A percentile compares a stretch with the other conserved stretches of the same genome.
Conservation (phyloP, 2,113 vertebrate species). For the Sylvilagus bachmani region DNA sequence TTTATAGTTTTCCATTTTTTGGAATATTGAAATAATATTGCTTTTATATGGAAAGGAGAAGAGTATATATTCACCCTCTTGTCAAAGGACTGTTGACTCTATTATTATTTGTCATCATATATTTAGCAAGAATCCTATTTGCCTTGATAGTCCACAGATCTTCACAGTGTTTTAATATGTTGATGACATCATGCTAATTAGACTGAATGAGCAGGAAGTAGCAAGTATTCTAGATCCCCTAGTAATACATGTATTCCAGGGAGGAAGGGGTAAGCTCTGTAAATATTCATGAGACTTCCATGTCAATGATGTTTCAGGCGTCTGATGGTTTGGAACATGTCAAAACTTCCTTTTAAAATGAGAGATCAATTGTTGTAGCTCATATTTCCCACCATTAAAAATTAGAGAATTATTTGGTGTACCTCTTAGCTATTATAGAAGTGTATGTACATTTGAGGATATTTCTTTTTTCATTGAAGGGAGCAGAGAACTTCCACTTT, state of each 20-base stretch:
- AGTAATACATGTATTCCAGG: not conserved
- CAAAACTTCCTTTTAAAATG: not conserved
- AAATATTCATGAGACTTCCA: not conserved
- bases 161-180: not conserved
- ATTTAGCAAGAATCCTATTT: not conserved
- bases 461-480: not conserved
- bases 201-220: not conserved
- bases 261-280: not conserved
- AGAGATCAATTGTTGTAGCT: not conserved
- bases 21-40: not conserved
- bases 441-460: not conserved
- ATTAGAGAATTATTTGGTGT: not conserved
- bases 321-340: not conserved
- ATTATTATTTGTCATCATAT: not conserved
- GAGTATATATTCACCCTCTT: not conserved
- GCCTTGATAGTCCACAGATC: not conserved
- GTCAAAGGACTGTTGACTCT: not conserved
- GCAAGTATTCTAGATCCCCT: not conserved
- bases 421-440: not conserved
- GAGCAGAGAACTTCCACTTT: too few species aligned
- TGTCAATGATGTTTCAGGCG: not conserved
- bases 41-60: not conserved
- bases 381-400: not conserved
- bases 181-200: not conserved
- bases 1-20: not conserved